Conservation (phyloP, 2,888 invertebrate genomes). For the Tetramorium bicarinatum region DNA sequence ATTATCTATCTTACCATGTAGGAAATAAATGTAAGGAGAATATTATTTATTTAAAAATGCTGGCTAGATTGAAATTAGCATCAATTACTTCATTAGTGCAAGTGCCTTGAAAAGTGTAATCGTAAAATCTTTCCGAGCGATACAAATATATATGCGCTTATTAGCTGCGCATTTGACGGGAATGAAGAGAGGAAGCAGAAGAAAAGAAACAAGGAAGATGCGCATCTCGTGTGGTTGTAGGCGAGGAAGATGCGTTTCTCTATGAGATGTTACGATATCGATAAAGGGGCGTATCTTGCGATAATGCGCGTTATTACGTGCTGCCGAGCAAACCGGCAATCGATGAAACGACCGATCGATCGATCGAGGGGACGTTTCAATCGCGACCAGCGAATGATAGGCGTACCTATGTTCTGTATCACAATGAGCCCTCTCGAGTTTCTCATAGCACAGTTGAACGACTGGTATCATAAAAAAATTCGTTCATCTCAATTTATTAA, state of each 20-base stretch:
- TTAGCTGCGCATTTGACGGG: slow-evolving; percentile 3
- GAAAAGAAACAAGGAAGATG: slow-evolving; percentile 45
- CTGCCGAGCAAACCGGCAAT: slow-evolving; percentile 73
- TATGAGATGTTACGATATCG: slow-evolving; percentile 73
- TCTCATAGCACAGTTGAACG: slow-evolving; percentile 40
- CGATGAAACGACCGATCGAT: slow-evolving; percentile 62
- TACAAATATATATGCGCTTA: slow-evolving; percentile 9
- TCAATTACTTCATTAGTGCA: not conserved
- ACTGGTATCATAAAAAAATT: slow-evolving; percentile 50
- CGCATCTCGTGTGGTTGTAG: slow-evolving; percentile 65
- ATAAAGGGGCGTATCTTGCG: slow-evolving; percentile 73
- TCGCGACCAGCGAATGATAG: slow-evolving; percentile 62
- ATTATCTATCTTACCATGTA: not conserved
- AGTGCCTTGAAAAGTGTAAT: not conserved
- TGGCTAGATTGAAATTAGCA: not conserved
- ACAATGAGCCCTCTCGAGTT: slow-evolving; percentile 47
- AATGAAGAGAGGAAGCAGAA: slow-evolving; percentile 20
- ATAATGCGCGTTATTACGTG: slow-evolving; percentile 79
- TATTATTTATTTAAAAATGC: not conserved
- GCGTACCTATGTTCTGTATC: slow-evolving; percentile 43
- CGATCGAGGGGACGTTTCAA: slow-evolving; percentile 79
- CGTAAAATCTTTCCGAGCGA: not conserved
- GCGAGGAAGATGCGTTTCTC: slow-evolving; percentile 68
- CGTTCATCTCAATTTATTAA: no score
- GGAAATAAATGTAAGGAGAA: not conserved